phyloP scores from a whole-genome alignment of 1,140 invertebrate genomes.

The Anoplophora glabripennis region DNA sequence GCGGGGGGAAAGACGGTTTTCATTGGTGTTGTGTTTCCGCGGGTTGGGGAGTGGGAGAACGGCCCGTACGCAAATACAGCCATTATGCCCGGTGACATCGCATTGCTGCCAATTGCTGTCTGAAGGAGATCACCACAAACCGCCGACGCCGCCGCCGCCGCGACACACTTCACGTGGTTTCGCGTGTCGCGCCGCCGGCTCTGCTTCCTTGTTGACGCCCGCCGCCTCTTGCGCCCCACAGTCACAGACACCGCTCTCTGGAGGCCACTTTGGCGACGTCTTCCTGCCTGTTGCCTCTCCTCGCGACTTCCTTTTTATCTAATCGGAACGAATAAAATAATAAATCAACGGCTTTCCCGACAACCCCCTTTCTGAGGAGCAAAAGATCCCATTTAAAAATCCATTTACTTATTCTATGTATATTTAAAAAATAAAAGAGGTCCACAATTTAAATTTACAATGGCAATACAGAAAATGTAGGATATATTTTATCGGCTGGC shows the following conservation, averaged over 20 bases:
- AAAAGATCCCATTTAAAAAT: no score
- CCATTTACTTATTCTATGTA: no score
- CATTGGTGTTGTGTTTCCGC: conserved; percentile 50
- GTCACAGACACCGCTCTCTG: not conserved
- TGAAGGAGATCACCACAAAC: conserved; percentile 18
- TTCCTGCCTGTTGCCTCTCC: not conserved
- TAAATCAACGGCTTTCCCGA: no score
- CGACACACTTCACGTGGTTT: not conserved
- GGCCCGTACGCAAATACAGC: conserved; percentile 49
- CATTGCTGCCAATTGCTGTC: conserved; percentile 20
- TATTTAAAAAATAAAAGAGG: no score
- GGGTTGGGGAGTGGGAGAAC: conserved; percentile 29
- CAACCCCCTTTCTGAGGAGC: no score
- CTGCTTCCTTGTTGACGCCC: not conserved
- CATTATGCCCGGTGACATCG: conserved; percentile 39
- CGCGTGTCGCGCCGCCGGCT: not conserved
- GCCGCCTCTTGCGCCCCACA: no score
- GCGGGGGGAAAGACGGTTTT: conserved; percentile 46
- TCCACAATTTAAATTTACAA: no score
- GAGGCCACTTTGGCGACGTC: not conserved
- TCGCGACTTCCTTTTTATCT: no score
- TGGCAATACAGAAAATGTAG: no score
- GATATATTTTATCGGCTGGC: no score
- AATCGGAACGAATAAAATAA: no score
- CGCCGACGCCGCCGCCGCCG: conserved; percentile 9